Base-by-base conservation (phyloP, 2,797 vertebrate species). In the Enteromius anoplus region DNA sequence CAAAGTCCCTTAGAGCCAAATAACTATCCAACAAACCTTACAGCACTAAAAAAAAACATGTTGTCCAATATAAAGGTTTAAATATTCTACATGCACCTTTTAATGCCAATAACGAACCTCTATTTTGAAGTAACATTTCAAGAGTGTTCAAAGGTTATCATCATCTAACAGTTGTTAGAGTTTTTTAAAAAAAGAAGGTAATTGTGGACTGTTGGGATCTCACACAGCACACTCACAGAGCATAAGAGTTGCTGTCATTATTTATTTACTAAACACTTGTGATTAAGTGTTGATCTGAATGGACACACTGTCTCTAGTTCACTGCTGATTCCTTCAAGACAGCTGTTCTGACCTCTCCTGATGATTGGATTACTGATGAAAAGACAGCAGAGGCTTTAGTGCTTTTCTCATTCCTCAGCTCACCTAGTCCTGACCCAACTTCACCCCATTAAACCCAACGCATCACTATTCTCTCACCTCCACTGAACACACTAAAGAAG, bases 351-450 rank as follows among this genome's bases (percentile, higher is more conserved):
- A 42, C 82, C 42, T 77, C 47, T 51, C 47, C 45, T 72, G 58
- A 51, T 85, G 78, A 87, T 81, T 78, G 78, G 81, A 87, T 85
- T 69, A 85, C 40, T 6, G 23, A 73, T 34, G 78, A 75, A 75
- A 23, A 84, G 49, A 71, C 71, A 29, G 45, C 49, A 80, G 66
- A 62, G 78, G 78, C 62, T 75, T 85, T 83, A 81, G 75, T 49
- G 55, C 69, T 81, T 81, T 85, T 40, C 78, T 76, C 19, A 73
- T 17, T 53, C 70, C 64, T 80, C 14, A 80, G 23, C 32, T 78
- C 51, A 72, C 58, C 75, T 71, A 4, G 19, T 40, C 21, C 8
- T 85, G 72, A 71, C 66, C 84, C 60, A 26, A 4, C 34, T 55
- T 85, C 32, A 85, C 73, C 73, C 53, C 32, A 11, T 15, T 19